These are phyloP conservation scores for Clarias macrocephalus DNA, from an alignment of 2,113 vertebrate genomes.

Conservation along the genomic window DNA sequence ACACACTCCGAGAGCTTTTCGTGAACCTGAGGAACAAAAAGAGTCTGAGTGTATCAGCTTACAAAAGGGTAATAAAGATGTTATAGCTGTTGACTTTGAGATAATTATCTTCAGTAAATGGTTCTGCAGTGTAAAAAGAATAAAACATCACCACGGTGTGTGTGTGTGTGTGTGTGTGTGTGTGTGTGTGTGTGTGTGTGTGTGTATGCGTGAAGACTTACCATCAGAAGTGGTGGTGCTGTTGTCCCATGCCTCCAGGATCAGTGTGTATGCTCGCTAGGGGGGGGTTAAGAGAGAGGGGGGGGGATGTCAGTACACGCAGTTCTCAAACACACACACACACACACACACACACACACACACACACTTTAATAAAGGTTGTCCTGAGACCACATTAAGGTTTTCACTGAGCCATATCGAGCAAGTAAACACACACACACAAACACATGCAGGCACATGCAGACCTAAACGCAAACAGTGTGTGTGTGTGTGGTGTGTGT, in stretches of 20 bases:
- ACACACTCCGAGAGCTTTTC: neutral
- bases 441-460: slow-evolving; percentile 8
- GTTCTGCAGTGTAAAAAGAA: neutral
- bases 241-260: slow-evolving; percentile 94
- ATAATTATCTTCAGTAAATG: neutral
- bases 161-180: no score
- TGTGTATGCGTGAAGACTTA: slow-evolving; percentile 67
- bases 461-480: neutral
- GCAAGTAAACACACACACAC: slow-evolving; percentile 23
- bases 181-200: slow-evolving; percentile 11
- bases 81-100: neutral
- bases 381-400: neutral
- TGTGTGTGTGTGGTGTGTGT: slow-evolving; percentile 25
- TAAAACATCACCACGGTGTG: neutral
- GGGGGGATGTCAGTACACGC: slow-evolving; percentile 33
- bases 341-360: neutral
- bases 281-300: slow-evolving; percentile 19
- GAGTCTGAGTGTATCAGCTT: neutral
- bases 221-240: slow-evolving; percentile 75
- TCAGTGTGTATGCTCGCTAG: slow-evolving; percentile 88
- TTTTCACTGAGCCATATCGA: neutral
- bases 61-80: neutral
- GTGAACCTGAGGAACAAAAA: neutral
- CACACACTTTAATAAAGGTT: neutral
- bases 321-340: neutral